Conservation (phyloP, 2,888 invertebrate species). For the Panopea generosa region DNA sequence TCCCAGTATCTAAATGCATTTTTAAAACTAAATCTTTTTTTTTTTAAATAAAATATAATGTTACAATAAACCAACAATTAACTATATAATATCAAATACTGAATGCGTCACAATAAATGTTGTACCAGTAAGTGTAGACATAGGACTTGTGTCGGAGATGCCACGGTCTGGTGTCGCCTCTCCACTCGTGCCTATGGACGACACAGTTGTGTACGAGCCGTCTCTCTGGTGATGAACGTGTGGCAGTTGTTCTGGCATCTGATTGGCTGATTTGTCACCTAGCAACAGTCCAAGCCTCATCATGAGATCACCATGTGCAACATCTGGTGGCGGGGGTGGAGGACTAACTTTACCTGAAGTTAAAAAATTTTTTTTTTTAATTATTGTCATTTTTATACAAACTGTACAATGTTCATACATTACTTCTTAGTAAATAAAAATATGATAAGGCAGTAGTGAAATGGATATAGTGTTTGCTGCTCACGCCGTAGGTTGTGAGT, state of each 20-base stretch:
- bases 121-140: constrained; percentile 93
- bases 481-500: no score
- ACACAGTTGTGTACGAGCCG: constrained; percentile 86
- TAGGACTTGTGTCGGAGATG: constrained; percentile 94
- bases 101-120: neutral
- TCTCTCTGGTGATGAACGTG: constrained; percentile 60
- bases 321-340: constrained; percentile 84
- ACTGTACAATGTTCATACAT: no score
- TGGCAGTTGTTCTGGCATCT: constrained; percentile 43
- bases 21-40: no score
- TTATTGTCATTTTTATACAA: no score
- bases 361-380: no score
- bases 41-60: no score
- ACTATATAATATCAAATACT: neutral
- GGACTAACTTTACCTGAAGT: constrained; percentile 70
- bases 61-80: no score
- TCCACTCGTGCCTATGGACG: constrained; percentile 87
- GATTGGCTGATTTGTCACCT: constrained; percentile 87
- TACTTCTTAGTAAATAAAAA: no score
- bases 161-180: constrained; percentile 87
- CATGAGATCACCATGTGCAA: constrained; percentile 92
- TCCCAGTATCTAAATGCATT: no score
- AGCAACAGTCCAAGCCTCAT: constrained; percentile 93
- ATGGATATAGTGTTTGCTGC: no score
- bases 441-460: no score